A percentile compares a stretch with the other conserved stretches of the same genome.
Conservation (phyloP, 2,888 invertebrate genomes). For the Meiosimyza decipiens region DNA sequence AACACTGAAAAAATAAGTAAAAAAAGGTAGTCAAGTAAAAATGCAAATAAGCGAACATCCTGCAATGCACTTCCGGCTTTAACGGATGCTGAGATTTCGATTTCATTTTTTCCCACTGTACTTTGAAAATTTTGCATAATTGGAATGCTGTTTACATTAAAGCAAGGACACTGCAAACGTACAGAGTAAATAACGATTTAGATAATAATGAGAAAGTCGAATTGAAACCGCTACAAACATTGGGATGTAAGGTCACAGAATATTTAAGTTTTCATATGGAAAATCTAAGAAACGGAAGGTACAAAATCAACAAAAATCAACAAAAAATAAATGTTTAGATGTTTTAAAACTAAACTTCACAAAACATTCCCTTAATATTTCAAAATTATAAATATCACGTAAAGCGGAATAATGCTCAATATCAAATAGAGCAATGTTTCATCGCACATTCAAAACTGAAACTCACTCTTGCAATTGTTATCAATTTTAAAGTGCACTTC, state of each 20-base stretch:
- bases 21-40: slow-evolving; percentile 23
- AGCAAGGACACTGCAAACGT: neutral
- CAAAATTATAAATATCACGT: no score
- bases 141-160: slow-evolving; percentile 19
- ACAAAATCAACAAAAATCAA: no score
- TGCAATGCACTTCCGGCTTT: slow-evolving; percentile 27
- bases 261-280: no score
- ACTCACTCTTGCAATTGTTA: neutral
- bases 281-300: no score
- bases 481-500: neutral
- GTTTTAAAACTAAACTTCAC: no score
- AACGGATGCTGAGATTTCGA: slow-evolving; percentile 24
- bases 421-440: neutral
- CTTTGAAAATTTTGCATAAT: slow-evolving; percentile 30
- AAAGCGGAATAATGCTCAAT: no score
- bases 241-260: no score
- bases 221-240: no score
- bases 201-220: no score
- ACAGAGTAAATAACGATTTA: no score
- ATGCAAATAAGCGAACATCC: slow-evolving; percentile 36
- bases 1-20: neutral
- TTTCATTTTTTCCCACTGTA: neutral
- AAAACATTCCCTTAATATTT: no score
- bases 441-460: neutral
- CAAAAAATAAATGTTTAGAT: no score